A percentile compares a stretch with the other conserved stretches of the same genome.
These are phyloP conservation scores for Trematomus bernacchii DNA, from an alignment of 2,797 vertebrate genomes.

Conservation along the genomic window DNA sequence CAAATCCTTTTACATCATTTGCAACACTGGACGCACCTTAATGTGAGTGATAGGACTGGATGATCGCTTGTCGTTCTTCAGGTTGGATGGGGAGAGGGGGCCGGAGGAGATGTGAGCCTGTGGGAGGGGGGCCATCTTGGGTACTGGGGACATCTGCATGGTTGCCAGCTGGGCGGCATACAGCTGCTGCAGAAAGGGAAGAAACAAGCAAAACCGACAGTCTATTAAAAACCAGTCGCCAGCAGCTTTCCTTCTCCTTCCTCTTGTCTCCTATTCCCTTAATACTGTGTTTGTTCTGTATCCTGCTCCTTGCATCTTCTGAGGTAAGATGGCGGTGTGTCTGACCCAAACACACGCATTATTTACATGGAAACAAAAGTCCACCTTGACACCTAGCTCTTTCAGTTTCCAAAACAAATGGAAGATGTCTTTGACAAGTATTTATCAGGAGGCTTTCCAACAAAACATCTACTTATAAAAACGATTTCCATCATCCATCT, in stretches of 20 bases:
- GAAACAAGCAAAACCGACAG: slow-evolving; percentile 63
- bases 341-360: slow-evolving; percentile 42
- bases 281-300: slow-evolving; percentile 7
- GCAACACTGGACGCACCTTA: slow-evolving; percentile 84
- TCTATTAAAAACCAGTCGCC: slow-evolving; percentile 69
- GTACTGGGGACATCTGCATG: slow-evolving; percentile 96
- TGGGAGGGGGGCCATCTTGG: slow-evolving; percentile 93
- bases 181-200: slow-evolving; percentile 89
- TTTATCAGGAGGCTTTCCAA: slow-evolving; percentile 52
- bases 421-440: slow-evolving; percentile 45
- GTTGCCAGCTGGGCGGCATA: slow-evolving; percentile 96
- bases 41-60: slow-evolving; percentile 92
- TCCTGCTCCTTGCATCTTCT: slow-evolving; percentile 30
- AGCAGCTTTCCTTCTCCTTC: slow-evolving; percentile 66
- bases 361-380: slow-evolving; percentile 29
- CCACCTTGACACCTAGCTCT: slow-evolving; percentile 32
- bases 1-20: background rate
- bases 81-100: slow-evolving; percentile 90
- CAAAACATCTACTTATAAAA: slow-evolving; percentile 49
- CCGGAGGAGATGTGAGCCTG: slow-evolving; percentile 90
- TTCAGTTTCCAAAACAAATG: slow-evolving; percentile 44
- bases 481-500: slow-evolving; percentile 46
- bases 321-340: slow-evolving; percentile 26
- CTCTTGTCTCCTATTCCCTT: slow-evolving; percentile 20
- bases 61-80: slow-evolving; percentile 94